Evolutionary conservation across 2,113 vertebrate species (phyloP), one percentile per base, ranked within the genome.

Genomic region (Protomyctophum bolini): DNA sequence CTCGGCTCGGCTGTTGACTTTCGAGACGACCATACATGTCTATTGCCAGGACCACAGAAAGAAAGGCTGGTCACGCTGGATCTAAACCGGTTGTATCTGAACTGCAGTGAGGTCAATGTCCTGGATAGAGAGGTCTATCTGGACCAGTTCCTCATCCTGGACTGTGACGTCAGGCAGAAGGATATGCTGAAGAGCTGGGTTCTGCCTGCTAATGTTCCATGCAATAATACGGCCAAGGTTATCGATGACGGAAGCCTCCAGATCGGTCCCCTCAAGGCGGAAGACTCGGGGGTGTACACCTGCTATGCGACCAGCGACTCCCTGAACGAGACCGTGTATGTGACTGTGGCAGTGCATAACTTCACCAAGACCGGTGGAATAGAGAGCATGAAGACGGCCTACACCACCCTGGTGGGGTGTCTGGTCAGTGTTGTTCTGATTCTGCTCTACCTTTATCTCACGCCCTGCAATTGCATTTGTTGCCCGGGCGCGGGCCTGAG

Each of bases 371-470:
- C 84, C 0, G 91, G 93, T 4, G 91, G 93, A n/a, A 89, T 94
- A 0, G 97, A 98, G 76, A 94, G 94, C 56, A 91, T 99, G 52
- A 99, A 99, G 87, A 99, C 98, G 0, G 98, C 96, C 52, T 99
- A 98, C 82, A 99, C 98, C 85, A 99, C 98, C 0, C 92, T 99
- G 0, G 93, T 97, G 77, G 97, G 94, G 45, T 99, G 97, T 54
- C 91, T 98, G 87, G 89, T 96, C 70, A 98, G 96, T 52, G 88
- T 97, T 47, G 92, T 99, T 50, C 91, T 99, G 86, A 94, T 99
- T 46, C 92, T 99, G 67, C 94, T 98, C 88, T 99, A 99, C 86
- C 93, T 99, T 88, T 99, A 97, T 79, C 87, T 99, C 76, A 97
- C 97, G 0, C 98, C 98, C 0, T 98, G 96, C 73, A 94, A 76